These are phyloP conservation scores for Clarias batrachus DNA, from an alignment of 2,113 vertebrate genomes.

Conservation along the genomic window DNA sequence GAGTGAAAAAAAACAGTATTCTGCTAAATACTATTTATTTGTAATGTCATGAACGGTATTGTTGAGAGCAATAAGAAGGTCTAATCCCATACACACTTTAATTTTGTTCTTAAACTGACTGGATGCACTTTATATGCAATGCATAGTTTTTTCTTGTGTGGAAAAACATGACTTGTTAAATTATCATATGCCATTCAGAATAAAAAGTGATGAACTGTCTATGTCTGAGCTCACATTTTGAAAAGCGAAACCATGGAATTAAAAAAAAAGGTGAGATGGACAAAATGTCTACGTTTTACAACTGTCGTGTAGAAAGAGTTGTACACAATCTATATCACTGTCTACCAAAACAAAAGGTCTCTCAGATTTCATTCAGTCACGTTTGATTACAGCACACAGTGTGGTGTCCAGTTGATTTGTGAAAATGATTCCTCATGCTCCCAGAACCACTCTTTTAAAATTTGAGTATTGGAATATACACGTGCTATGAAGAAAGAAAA, in stretches of 20 bases:
- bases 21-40: conserved; percentile 10
- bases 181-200: neutral
- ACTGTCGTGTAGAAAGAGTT: neutral
- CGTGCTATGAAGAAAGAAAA: too few relatives aligned
- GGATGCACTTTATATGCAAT: conserved; percentile 13
- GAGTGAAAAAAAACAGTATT: neutral
- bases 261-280: neutral
- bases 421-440: too few relatives aligned
- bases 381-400: too few relatives aligned
- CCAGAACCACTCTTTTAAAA: too few relatives aligned
- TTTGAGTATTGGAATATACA: too few relatives aligned
- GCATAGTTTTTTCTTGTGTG: neutral
- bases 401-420: too few relatives aligned
- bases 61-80: neutral
- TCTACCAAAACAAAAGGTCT: too few relatives aligned
- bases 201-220: conserved; percentile 23
- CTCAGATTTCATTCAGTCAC: too few relatives aligned
- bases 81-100: neutral
- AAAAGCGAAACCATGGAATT: neutral
- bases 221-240: neutral
- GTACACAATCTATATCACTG: too few relatives aligned
- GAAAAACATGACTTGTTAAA: neutral
- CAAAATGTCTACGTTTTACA: neutral
- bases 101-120: conserved; percentile 5
- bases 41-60: neutral